phyloP scores from a whole-genome alignment of 2,888 invertebrate genomes.

The Caenorhabditis wallacei region DNA sequence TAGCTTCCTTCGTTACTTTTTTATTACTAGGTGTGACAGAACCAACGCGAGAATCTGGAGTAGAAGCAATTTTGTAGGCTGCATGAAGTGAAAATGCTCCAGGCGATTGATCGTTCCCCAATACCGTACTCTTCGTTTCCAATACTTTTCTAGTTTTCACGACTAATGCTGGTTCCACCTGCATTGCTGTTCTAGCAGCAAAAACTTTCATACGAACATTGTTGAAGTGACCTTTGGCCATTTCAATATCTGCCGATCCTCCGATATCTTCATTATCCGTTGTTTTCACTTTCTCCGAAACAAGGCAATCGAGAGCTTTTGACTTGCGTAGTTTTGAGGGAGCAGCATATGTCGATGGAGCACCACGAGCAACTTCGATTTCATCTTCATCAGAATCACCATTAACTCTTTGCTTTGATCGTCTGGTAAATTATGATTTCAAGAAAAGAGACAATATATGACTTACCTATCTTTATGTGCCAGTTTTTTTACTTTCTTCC shows the following conservation, averaged over 20 bases:
- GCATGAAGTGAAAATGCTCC: conserved; percentile 70
- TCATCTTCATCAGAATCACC: conserved; percentile 52
- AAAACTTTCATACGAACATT: conserved; percentile 74
- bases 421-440: not conserved
- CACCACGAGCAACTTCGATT: conserved; percentile 64
- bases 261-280: not conserved
- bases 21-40: conserved; percentile 41
- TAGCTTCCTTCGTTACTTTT: conserved; percentile 68
- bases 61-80: conserved; percentile 55
- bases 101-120: conserved; percentile 61
- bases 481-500: conserved; percentile 67
- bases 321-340: conserved; percentile 54
- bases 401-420: conserved; percentile 33
- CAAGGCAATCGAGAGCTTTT: conserved; percentile 57
- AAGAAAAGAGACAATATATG: no score
- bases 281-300: conserved; percentile 29
- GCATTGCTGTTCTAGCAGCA: conserved; percentile 73
- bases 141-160: conserved; percentile 58
- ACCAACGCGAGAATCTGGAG: conserved; percentile 45
- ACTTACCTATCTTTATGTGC: conserved; percentile 61
- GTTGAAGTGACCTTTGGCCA: conserved; percentile 57
- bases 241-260: conserved; percentile 36
- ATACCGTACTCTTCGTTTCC: conserved; percentile 51
- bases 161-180: conserved; percentile 70
- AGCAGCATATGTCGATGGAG: conserved; percentile 39